These are phyloP conservation scores for Tipula unca DNA, from an alignment of 2,888 invertebrate species.

Conservation along the genomic window DNA sequence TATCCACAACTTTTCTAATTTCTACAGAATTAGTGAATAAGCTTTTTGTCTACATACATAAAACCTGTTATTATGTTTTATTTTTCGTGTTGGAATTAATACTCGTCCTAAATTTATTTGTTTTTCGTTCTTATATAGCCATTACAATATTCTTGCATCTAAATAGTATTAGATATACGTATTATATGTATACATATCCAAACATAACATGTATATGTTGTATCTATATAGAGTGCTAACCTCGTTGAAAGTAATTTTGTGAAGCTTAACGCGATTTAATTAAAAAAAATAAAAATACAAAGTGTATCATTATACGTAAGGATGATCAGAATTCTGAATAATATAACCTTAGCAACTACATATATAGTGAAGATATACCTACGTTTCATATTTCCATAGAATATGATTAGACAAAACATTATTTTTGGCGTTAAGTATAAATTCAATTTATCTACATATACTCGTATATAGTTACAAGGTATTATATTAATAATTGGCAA, in stretches of 20 bases:
- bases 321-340: neutral
- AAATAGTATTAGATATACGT: neutral
- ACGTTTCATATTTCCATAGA: no score
- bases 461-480: no score
- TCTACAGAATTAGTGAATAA: neutral
- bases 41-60: neutral
- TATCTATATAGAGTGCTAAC: neutral
- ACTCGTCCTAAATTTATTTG: neutral
- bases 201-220: no score
- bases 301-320: neutral
- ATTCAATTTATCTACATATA: no score
- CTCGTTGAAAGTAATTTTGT: neutral
- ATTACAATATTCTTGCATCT: neutral
- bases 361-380: no score
- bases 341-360: no score
- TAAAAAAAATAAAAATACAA: neutral
- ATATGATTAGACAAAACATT: no score
- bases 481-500: no score
- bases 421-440: no score
- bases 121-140: neutral
- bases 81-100: neutral
- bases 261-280: neutral
- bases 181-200: neutral
- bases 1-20: neutral
- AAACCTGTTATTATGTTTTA: neutral